These are phyloP conservation scores for Rhorus exstirpatorius DNA, from an alignment of 2,888 invertebrate species.

Conservation along the genomic window DNA sequence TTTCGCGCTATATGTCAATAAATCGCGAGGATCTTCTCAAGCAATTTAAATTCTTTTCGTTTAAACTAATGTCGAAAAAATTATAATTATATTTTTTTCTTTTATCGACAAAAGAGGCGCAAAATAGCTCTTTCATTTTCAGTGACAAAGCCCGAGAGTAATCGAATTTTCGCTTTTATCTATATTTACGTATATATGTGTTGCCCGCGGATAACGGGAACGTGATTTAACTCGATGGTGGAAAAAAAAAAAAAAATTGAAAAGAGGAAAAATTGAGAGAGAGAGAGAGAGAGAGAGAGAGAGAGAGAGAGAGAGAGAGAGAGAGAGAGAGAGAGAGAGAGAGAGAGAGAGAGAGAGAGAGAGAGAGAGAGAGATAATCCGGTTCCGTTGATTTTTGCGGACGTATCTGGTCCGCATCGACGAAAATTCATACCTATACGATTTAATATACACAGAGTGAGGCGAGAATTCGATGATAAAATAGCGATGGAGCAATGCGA, in stretches of 20 bases:
- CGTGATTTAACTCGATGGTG: not conserved
- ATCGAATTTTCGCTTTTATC: slow-evolving; percentile 51
- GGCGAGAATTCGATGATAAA: slow-evolving; percentile 43
- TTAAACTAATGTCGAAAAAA: no score
- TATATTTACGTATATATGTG: not conserved
- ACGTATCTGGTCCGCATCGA: slow-evolving; percentile 43
- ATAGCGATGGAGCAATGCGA: slow-evolving; percentile 20
- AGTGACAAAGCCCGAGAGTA: slow-evolving; percentile 5
- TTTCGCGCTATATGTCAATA: no score
- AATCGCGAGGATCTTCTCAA: no score
- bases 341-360: no score
- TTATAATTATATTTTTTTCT: not conserved
- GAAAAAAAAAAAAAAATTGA: not conserved
- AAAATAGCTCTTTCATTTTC: slow-evolving; percentile 25
- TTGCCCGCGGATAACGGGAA: slow-evolving; percentile 22
- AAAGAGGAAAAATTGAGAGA: no score
- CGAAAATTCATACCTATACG: no score
- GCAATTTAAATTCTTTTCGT: no score
- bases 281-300: no score
- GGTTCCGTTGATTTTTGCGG: slow-evolving; percentile 55
- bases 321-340: no score
- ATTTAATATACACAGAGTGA: no score
- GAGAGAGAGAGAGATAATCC: slow-evolving; percentile 47
- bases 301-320: no score
- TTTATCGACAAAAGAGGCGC: not conserved